These are phyloP conservation scores for Himalopsyche kuldschensis DNA, from an alignment of 2,888 invertebrate genomes.

Conservation along the genomic window DNA sequence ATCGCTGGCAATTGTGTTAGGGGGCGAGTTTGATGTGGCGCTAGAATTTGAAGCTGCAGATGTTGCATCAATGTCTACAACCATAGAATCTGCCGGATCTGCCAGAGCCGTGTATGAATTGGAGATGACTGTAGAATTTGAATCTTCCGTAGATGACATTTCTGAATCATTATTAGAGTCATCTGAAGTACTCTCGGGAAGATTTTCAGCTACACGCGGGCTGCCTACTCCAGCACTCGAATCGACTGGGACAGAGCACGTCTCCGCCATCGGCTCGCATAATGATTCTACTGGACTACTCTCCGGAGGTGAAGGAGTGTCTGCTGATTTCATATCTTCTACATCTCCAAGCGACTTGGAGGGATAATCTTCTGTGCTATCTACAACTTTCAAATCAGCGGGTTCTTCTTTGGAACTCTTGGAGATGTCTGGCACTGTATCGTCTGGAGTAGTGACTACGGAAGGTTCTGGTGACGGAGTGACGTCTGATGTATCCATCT, in stretches of 20 bases:
- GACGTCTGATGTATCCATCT: not conserved
- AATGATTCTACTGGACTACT: not conserved
- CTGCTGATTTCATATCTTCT: conserved; percentile 1
- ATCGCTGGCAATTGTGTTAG: not conserved
- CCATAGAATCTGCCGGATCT: not conserved
- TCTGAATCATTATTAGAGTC: not conserved
- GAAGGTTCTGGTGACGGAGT: not conserved
- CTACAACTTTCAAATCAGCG: not conserved
- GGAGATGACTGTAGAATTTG: not conserved
- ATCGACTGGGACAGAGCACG: not conserved
- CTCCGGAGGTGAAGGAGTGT: not conserved
- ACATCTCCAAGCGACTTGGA: not conserved
- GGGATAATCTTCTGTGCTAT: conserved; percentile 8
- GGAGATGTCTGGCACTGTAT: not conserved
- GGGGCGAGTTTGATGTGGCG: not conserved
- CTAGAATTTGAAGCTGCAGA: not conserved
- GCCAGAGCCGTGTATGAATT: not conserved
- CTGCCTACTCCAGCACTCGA: not conserved
- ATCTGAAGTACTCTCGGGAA: conserved; percentile 1
- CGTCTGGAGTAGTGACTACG: not conserved
- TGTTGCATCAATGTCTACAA: not conserved
- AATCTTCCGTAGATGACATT: not conserved
- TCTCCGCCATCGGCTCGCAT: not conserved
- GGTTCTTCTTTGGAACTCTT: not conserved
- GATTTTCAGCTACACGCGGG: not conserved